These are phyloP conservation scores for Erebia aethiops DNA, from an alignment of 2,888 invertebrate genomes.

Conservation along the genomic window DNA sequence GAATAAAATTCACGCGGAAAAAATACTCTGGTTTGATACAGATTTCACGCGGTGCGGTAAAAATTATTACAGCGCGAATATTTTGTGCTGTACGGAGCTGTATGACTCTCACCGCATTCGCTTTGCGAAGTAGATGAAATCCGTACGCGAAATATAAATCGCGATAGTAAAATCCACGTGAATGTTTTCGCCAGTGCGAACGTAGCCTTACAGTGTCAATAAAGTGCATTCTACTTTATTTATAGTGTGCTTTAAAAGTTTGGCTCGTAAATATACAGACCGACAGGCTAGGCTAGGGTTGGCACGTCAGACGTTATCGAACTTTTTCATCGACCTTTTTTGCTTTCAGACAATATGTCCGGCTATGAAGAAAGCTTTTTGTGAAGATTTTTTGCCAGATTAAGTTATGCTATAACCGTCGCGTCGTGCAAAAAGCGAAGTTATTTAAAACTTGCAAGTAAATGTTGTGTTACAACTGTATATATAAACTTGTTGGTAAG, in stretches of 20 bases:
- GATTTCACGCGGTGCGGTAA: no score
- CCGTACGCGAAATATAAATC: no score
- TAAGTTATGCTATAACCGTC: background rate
- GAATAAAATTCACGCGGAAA: no score
- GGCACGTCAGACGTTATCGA: background rate
- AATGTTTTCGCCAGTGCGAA: background rate
- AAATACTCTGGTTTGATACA: no score
- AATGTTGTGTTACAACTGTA: background rate
- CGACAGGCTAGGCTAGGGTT: conserved; percentile 9
- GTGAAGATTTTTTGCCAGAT: conserved; percentile 4
- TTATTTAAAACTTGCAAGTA: background rate
- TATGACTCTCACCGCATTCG: no score
- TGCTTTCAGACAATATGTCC: background rate
- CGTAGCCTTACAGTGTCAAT: conserved; percentile 20
- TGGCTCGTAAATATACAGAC: conserved; percentile 19
- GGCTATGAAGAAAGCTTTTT: conserved; percentile 12
- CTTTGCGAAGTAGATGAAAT: no score
- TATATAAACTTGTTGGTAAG: background rate
- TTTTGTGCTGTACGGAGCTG: no score
- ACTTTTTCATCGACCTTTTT: conserved; percentile 2
- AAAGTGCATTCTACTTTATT: conserved; percentile 27
- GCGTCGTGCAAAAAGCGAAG: background rate
- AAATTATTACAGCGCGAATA: no score
- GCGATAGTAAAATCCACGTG: no score
- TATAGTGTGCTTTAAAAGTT: conserved; percentile 23